These are phyloP conservation scores for Prionailurus bengalensis DNA, from an alignment of 2,113 vertebrate species.

Conservation along the genomic window DNA sequence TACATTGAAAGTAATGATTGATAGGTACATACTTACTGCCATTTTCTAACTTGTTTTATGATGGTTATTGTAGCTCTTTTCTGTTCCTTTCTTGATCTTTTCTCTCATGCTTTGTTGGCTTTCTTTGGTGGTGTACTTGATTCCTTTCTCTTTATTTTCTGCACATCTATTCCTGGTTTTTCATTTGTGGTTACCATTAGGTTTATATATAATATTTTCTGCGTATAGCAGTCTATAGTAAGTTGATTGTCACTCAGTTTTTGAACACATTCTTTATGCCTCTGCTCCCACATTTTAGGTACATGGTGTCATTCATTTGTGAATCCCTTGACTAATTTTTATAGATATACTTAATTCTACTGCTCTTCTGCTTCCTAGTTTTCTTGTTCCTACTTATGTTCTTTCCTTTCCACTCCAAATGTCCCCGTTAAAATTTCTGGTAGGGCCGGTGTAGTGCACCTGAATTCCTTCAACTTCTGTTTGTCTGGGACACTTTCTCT, in stretches of 20 bases:
- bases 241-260: too few relatives aligned
- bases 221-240: too few relatives aligned
- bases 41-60: background rate
- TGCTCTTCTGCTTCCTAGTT: background rate
- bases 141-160: too few relatives aligned
- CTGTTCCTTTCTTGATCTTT: background rate
- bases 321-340: background rate
- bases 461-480: background rate
- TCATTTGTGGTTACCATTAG: too few relatives aligned
- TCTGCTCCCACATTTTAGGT: too few relatives aligned
- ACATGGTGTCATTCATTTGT: background rate
- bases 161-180: too few relatives aligned
- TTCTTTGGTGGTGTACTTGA: background rate
- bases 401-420: background rate
- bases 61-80: background rate
- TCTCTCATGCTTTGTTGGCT: background rate
- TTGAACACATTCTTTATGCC: too few relatives aligned
- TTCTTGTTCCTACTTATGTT: background rate
- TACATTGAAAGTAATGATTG: background rate
- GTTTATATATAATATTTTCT: too few relatives aligned
- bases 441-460: background rate
- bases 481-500: background rate
- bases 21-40: background rate
- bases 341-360: background rate
- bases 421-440: background rate